Evolutionary conservation across 2,888 invertebrate species (phyloP).

Genomic region (Drosophila nr. perissopoda): DNA sequence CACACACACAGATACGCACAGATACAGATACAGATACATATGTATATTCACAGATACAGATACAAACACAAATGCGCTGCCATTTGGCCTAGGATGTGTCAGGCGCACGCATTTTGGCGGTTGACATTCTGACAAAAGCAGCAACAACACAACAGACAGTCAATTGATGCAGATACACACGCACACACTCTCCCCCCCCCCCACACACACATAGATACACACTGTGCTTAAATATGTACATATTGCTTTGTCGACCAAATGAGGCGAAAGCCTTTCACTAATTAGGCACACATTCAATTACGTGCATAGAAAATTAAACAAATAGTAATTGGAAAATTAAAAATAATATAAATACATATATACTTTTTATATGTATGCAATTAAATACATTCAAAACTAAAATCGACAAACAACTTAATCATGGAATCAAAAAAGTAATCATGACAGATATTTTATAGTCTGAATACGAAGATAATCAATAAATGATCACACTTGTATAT

Average conservation of each 20-base stretch:
- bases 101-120: slow-evolving; percentile 61
- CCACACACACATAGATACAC: background rate
- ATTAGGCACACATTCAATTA: slow-evolving; percentile 74
- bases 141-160: slow-evolving; percentile 41
- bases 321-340: slow-evolving; percentile 18
- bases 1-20: slow-evolving; percentile 5
- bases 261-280: slow-evolving; percentile 62
- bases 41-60: slow-evolving; percentile 15
- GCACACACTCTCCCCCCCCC: background rate
- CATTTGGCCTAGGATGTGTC: slow-evolving; percentile 56
- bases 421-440: background rate
- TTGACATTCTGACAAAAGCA: slow-evolving; percentile 66
- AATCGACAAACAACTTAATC: slow-evolving; percentile 10
- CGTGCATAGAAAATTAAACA: slow-evolving; percentile 34
- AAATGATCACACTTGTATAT: background rate
- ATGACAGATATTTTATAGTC: background rate
- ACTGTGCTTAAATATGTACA: background rate
- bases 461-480: background rate
- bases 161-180: slow-evolving; percentile 51
- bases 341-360: slow-evolving; percentile 18
- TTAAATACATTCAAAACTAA: slow-evolving; percentile 7
- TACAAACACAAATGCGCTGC: slow-evolving; percentile 39
- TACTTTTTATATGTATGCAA: background rate
- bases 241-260: slow-evolving; percentile 45
- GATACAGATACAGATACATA: slow-evolving; percentile 13